A percentile compares a stretch with the other conserved stretches of the same genome.
Conservation (phyloP, 2,888 invertebrate genomes). For the Colletes collaris region DNA sequence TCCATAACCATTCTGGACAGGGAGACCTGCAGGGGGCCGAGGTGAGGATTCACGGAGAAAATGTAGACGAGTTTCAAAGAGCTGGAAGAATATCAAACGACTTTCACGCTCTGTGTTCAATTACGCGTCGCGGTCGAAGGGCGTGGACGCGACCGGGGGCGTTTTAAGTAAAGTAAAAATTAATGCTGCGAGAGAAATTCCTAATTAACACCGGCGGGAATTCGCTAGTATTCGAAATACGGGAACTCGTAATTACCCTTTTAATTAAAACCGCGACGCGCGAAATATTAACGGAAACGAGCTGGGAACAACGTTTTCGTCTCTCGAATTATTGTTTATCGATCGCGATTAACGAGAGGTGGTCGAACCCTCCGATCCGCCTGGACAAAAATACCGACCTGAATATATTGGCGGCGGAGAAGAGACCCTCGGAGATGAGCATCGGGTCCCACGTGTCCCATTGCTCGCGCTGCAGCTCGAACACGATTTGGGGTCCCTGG, state of each 20-base stretch:
- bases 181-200: constrained; percentile 7
- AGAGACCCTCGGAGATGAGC: constrained; percentile 97
- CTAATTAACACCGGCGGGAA: constrained; percentile 20
- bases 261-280: background rate
- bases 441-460: constrained; percentile 99
- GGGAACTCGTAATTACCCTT: background rate
- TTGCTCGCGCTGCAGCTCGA: constrained; percentile 91
- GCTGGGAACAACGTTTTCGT: no score
- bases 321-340: no score
- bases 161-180: constrained; percentile 12
- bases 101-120: constrained; percentile 7
- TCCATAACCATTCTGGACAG: constrained; percentile 97
- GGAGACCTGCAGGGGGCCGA: constrained; percentile 98
- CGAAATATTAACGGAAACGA: background rate
- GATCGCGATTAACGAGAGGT: no score
- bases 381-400: constrained; percentile 80
- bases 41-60: constrained; percentile 98
- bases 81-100: constrained; percentile 85
- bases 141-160: constrained; percentile 5
- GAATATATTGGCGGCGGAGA: constrained; percentile 99
- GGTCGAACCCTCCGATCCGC: no score
- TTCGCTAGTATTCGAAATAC: constrained; percentile 14
- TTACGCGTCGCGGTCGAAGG: constrained; percentile 3
- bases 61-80: constrained; percentile 98
- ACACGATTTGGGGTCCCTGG: constrained; percentile 85